Evolutionary conservation across 2,888 invertebrate species (phyloP), one percentile per base, ranked within the genome.

Genomic region (Petrophora chlorosata): DNA sequence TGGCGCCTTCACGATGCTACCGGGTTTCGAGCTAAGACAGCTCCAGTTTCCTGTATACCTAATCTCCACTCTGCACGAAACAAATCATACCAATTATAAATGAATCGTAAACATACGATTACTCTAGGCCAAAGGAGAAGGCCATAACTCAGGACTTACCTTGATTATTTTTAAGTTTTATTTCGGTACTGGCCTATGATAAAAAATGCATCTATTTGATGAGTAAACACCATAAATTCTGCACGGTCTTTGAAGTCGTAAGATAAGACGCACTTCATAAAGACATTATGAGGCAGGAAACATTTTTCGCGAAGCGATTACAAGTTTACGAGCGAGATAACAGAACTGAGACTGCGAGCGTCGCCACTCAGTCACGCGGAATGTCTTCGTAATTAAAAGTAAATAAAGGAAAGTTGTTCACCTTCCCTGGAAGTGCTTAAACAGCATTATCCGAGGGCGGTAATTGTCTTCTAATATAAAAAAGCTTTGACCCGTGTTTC

Each of bases 101-200:
- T 64, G 53, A 63, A 79, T 80, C 68, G 70, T 49, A 63, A 53
- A 62, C 59, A 63, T 63, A 64, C 57, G 80, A 80, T 75, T 70
- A 70, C 69, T 85, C 82, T 82, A 84, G 85, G 85, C 65, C 81
- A 68, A 50, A 42, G 40, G 33, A 60, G 76, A 80, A 82, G 76
- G 79, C 69, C 73, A 59, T 58, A 59, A 63, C 43, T 56, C 65
- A 67, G 52, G 60, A 68, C 67, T 73, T 71, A 68, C 81, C 80
- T 78, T 78, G 77, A 79, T 76, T 66, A 72, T 78, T 80, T 73
- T 70, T 68, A 73, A 70, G 64, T 69, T 73, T 70, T 78, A 76
- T 79, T 76, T 75, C 57, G 55, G 65, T 67, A 53, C 56, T 55
- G 55, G 46, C 53, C 43, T 64, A 74, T 67, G 66, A 72, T 76